Percentiles rank a stretch among this genome's conserved stretches.
Conservation (phyloP, 2,113 vertebrate genomes). For the Cnemophilus loriae region DNA sequence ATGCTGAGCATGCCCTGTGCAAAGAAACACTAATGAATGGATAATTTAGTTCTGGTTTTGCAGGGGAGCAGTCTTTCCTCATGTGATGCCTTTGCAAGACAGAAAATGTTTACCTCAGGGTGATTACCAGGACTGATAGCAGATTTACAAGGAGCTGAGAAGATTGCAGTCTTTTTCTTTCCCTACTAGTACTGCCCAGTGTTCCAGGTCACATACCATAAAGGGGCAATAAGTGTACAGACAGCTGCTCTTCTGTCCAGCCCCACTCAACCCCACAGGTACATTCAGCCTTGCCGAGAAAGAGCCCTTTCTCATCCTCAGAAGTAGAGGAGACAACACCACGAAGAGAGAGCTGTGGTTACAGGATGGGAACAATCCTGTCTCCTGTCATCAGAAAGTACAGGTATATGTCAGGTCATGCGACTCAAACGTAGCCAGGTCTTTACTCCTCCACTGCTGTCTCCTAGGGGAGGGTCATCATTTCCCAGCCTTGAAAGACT, state of each 20-base stretch:
- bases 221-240: not conserved
- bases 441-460: not conserved
- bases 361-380: not conserved
- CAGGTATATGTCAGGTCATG: not conserved
- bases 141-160: not conserved
- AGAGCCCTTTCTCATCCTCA: not conserved
- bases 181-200: rapidly evolving
- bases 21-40: not conserved
- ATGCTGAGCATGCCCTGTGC: not conserved
- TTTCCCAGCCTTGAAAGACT: not conserved
- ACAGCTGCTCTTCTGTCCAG: not conserved
- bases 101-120: not conserved
- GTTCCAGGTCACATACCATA: not conserved
- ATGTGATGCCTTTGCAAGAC: not conserved
- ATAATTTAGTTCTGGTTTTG: not conserved
- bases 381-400: not conserved
- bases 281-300: not conserved
- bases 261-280: not conserved
- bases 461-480: not conserved
- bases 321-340: not conserved
- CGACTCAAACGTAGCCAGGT: rapidly evolving
- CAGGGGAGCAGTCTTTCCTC: not conserved
- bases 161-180: not conserved
- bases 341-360: not conserved
- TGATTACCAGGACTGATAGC: not conserved